Evolutionary conservation across 2,888 invertebrate genomes (phyloP).

Genomic region (Troides aeacus): DNA sequence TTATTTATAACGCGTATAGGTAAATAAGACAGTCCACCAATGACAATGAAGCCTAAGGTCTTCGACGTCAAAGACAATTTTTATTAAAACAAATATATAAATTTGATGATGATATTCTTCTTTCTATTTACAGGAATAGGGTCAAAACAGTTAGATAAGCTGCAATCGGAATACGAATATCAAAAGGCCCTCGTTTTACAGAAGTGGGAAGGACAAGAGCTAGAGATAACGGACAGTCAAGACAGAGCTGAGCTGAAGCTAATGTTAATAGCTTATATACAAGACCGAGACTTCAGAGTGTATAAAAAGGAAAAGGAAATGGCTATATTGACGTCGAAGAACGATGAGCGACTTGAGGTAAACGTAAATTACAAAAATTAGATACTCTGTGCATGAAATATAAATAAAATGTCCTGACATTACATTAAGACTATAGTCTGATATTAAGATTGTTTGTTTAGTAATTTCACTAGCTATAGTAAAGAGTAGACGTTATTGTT

Average conservation of each 20-base stretch:
- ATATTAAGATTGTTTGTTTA: too few species aligned
- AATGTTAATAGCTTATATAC: conserved; percentile 79
- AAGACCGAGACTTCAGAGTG: conserved; percentile 66
- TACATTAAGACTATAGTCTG: too few species aligned
- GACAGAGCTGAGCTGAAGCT: conserved; percentile 79
- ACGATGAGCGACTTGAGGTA: conserved; percentile 70
- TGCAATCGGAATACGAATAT: conserved; percentile 76
- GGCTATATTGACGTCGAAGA: conserved; percentile 60
- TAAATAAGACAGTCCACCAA: too few species aligned
- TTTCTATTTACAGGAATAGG: conserved; percentile 73
- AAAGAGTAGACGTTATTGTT: too few species aligned
- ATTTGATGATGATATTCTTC: background rate
- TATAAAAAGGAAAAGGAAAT: conserved; percentile 52
- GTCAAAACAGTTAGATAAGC: conserved; percentile 75
- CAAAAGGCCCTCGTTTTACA: conserved; percentile 78
- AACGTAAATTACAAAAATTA: too few species aligned
- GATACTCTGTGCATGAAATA: too few species aligned
- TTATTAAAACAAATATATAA: too few species aligned
- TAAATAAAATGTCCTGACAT: too few species aligned
- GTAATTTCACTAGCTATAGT: too few species aligned
- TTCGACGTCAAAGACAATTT: too few species aligned
- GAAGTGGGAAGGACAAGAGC: conserved; percentile 78
- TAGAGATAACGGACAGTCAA: conserved; percentile 71
- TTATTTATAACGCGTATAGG: too few species aligned
- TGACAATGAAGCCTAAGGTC: too few species aligned